Evolutionary conservation across 1,140 invertebrate genomes (phyloP), one percentile per base, ranked within the genome.

Genomic region (Caenorhabditis brenneri): DNA sequence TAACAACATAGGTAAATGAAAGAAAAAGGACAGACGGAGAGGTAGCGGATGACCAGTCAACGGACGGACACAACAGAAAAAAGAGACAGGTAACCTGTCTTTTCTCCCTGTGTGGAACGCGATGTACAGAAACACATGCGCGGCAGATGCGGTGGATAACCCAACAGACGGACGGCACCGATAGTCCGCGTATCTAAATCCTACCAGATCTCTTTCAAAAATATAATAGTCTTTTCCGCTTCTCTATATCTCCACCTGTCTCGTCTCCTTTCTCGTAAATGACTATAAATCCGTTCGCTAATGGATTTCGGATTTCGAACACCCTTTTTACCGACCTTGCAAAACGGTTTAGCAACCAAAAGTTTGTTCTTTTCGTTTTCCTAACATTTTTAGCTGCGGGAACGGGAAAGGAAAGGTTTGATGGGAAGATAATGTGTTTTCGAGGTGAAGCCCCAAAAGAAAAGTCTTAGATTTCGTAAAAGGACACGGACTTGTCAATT

Each of bases 1-100:
- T 74, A 74, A 74, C 65, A 74, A 74, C 65, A 74, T 74, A 42
- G 65, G 65, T 74, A 74, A 74, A 74, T 74, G 65, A 74, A 74
- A 74, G 36, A 74, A 74, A 42, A 42, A 42, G 15, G 36, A 74
- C 36, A 74, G 65, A 74, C n/a, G 65, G 36, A 42, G 36, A 74
- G 65, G 65, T 74, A 74, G 65, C 65, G 65, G 65, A 74, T 74
- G 65, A 24, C 65, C 65, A 42, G 65, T 39, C 65, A 42, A 65
- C 58, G 58, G 31, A 42, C 36, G 65, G 36, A 42, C 36, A 74
- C 65, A 74, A 42, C 33, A 24, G 65, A 74, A 74, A 74, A 74
- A 74, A 42, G 65, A 74, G 65, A 42, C 65, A 74, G 65, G 65
- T 46, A 24, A 74, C 65, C 65, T 74, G 65, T 74, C 58, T 4